Evolutionary conservation across 1,140 invertebrate genomes (phyloP), one percentile per base, ranked within the genome.

Genomic region (Cecropterus lyciades): DNA sequence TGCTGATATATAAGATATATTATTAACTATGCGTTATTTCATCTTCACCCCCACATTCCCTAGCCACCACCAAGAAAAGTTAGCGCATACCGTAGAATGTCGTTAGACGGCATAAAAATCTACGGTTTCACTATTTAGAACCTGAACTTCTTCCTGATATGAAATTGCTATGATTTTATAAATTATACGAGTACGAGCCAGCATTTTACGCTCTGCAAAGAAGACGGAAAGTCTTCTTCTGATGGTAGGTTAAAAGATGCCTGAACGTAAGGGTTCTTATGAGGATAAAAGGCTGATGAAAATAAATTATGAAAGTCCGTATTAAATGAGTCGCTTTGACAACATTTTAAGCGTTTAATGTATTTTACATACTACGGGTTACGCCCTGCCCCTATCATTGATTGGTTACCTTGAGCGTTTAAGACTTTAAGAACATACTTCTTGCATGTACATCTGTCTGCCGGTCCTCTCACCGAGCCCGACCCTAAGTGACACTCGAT

Each of bases 31-130:
- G 15, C 17, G 11, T 72, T 65, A 65, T 75, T 75, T 65, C 30
- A 40, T 68, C 60, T 65, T 69, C 60, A 60, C 46, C 46, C 73
- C 66, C 33, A 60, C 73, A 69, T 59, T 27, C 16, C 69, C 72
- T 65, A 77, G 69, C 52, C 70, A 67, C 63, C 72, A 33, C 53
- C 65, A 60, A 72, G 55, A 53, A 65, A 69, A 56, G 72, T 71
- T 16, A 80, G 68, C 67, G 17, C 77, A 30, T 82, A 77, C 40
- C 80, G 82, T 60, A 79, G 81, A 77, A 69, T 82, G 14, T 87
- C 84, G 24, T 63, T 87, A 71, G 84, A 87, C 30, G 84, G 81
- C 62, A 81, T 82, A 15, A 76, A 72, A 62, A 20, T 77, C 16
- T 79, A 84, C 51, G 70, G 67, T 45, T 77, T 6, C 10, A 6